phyloP scores from a whole-genome alignment of 2,797 vertebrate genomes.

The Thalassophryne amazonica region DNA sequence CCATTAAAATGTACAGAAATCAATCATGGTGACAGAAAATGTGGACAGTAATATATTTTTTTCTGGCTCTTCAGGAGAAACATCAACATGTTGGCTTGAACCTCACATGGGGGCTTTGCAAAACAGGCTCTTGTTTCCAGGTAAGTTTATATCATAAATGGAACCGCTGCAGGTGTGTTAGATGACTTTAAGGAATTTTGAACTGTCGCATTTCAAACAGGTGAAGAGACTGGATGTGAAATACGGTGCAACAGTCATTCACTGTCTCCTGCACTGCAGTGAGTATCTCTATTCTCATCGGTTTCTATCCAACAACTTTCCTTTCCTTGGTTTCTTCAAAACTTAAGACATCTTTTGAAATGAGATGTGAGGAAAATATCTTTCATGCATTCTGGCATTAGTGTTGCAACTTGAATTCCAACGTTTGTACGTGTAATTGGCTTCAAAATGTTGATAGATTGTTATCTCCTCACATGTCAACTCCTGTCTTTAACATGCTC shows the following conservation, averaged over 20 bases:
- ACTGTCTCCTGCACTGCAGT: constrained; percentile 61
- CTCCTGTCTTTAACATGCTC: no score
- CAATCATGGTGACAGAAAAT: background rate
- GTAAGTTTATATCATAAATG: constrained; percentile 37
- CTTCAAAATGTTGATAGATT: background rate
- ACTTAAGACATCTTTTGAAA: background rate
- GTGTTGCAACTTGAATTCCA: background rate
- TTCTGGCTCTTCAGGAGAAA: constrained; percentile 44
- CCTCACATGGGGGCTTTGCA: constrained; percentile 33
- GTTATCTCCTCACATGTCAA: constrained; percentile 18
- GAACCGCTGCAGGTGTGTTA: no score
- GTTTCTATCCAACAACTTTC: background rate
- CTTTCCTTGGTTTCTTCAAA: background rate
- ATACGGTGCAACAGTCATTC: constrained; percentile 48
- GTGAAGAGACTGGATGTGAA: constrained; percentile 63
- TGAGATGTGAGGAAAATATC: background rate
- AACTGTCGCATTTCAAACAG: constrained; percentile 57
- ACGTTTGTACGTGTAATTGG: background rate
- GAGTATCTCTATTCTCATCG: constrained; percentile 33
- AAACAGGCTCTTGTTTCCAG: constrained; percentile 56
- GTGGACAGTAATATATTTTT: background rate
- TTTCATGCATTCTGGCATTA: no score
- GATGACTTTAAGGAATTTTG: no score
- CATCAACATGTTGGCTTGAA: constrained; percentile 33
- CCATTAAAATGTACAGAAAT: background rate